Evolutionary conservation across 2,113 vertebrate genomes (phyloP).

Genomic region (Pseudonaja textilis): DNA sequence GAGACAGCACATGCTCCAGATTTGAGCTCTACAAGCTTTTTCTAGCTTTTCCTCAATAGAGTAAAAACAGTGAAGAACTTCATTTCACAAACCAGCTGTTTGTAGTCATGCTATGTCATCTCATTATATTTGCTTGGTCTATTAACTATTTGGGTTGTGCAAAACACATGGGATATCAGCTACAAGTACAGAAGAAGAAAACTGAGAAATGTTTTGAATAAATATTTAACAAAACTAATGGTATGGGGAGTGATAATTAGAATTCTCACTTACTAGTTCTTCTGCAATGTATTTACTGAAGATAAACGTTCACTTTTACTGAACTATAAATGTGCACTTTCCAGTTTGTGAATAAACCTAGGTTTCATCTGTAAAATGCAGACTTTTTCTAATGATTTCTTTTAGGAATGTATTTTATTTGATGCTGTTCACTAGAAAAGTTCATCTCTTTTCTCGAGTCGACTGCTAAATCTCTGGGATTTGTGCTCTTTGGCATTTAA

Average conservation of each 20-base stretch:
- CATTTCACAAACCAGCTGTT: constrained; percentile 25
- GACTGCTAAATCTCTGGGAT: background rate
- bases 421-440: background rate
- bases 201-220: constrained; percentile 55
- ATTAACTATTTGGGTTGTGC: constrained; percentile 54
- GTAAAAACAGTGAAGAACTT: constrained; percentile 48
- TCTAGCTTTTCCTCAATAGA: constrained; percentile 36
- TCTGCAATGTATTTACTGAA: constrained; percentile 24
- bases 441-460: background rate
- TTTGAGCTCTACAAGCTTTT: constrained; percentile 38
- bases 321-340: constrained; percentile 19
- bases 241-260: constrained; percentile 30
- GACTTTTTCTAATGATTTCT: background rate
- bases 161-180: constrained; percentile 45
- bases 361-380: constrained; percentile 43
- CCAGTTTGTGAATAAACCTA: constrained; percentile 15
- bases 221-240: constrained; percentile 27
- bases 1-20: constrained; percentile 44
- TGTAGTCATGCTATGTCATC: constrained; percentile 39
- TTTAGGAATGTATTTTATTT: background rate
- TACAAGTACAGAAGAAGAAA: constrained; percentile 39
- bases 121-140: constrained; percentile 54
- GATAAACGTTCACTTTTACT: too few relatives aligned
- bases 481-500: background rate
- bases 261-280: constrained; percentile 19